Percentiles rank a stretch among this genome's conserved stretches.
Evolutionary conservation across 2,888 invertebrate genomes (phyloP).

Genomic region (Anorthoa munda): DNA sequence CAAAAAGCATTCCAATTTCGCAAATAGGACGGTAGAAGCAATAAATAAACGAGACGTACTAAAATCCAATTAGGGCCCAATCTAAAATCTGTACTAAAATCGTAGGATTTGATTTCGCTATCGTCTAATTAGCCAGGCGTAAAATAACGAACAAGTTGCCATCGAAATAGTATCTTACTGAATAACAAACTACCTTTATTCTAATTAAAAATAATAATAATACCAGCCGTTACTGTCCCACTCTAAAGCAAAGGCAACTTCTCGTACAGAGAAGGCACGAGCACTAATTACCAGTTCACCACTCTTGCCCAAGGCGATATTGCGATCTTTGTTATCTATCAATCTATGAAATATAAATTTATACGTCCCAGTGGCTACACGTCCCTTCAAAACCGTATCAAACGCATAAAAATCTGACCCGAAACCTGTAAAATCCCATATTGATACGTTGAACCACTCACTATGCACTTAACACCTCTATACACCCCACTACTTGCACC

Average conservation of each 20-base stretch:
- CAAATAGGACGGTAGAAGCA: slow-evolving; percentile 18
- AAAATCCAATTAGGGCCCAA: slow-evolving; percentile 41
- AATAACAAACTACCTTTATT: neutral
- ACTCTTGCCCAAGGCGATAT: too few relatives aligned
- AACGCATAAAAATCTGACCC: neutral
- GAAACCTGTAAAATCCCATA: neutral
- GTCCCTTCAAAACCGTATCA: neutral
- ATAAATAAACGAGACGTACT: slow-evolving; percentile 29
- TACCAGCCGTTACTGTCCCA: too few relatives aligned
- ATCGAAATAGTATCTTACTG: neutral
- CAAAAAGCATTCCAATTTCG: slow-evolving; percentile 23
- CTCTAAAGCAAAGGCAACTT: too few relatives aligned
- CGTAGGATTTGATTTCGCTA: slow-evolving; percentile 21
- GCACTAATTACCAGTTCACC: too few relatives aligned
- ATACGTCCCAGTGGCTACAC: too few relatives aligned
- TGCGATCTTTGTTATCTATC: neutral
- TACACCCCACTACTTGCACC: slow-evolving; percentile 58
- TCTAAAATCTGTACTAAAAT: slow-evolving; percentile 21
- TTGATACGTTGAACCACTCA: slow-evolving; percentile 21
- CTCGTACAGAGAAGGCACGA: too few relatives aligned
- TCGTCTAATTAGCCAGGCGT: slow-evolving; percentile 4
- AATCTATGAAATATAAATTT: neutral
- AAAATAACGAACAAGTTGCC: slow-evolving; percentile 13
- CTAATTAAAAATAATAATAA: too few relatives aligned
- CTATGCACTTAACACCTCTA: slow-evolving; percentile 38